Base-by-base conservation (phyloP, 2,113 vertebrate genomes). In the Gasterosteus aculeatus region DNA sequence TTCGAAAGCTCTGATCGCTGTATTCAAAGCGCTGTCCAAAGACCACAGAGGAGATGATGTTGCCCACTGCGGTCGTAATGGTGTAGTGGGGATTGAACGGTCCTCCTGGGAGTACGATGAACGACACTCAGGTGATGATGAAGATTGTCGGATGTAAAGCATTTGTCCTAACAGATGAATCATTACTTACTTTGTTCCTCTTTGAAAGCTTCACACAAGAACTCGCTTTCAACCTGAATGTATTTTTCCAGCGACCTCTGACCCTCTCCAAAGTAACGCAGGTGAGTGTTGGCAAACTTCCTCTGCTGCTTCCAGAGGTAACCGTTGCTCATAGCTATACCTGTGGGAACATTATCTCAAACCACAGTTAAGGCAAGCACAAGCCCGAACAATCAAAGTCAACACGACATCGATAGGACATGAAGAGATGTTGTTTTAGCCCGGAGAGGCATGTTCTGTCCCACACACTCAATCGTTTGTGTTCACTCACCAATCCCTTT, bases 1-100 rank as follows among this genome's bases (percentile, higher is more conserved):
- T 94, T 71, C 92, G 95, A 80, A 95, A 97, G 22, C 26, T 66
- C 31, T 58, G 33, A 81, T 98, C 95, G 0, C 92, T 90, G 85
- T 98, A 97, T 38, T 97, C 95, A 9, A 96, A 98, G 71, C 95
- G 95, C 72, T 93, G 93, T 19, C 96, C 96, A 41, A 98, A 97
- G 75, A 94, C 76, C 87, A 98, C 80, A 18, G 93, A 95, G 38
- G 90, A 94, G 69, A 98, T 95, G 39, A 96, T 92, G 83, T 97
- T 98, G 0, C 94, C 88, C 86, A 97, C 94, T 19, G 95, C 95
- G 3, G 87, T 92, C 7, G 93, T 94, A 46, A 97, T 79, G 44
- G 86, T 94, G 80, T 92, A 94, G 7, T 95, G 94, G 65, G 97
- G 95, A 69, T 97, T 85, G 88, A 97, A 97, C 2, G 95, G 93